phyloP scores from a whole-genome alignment of 2,113 vertebrate genomes.

The Pipra filicauda region DNA sequence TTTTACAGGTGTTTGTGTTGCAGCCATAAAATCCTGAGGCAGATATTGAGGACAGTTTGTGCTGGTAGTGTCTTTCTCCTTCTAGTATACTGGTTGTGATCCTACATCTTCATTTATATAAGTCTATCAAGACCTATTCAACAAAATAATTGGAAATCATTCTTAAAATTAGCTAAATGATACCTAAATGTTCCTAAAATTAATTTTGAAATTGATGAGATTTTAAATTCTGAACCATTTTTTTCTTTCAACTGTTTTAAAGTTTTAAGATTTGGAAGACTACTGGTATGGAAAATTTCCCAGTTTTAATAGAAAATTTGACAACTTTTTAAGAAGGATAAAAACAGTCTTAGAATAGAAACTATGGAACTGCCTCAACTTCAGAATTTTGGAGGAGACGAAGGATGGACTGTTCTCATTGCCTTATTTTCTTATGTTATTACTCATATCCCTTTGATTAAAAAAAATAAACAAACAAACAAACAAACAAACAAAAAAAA shows the following conservation, averaged over 20 bases:
- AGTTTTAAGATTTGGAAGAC: background rate
- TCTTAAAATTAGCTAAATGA: background rate
- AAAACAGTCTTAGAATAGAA: background rate
- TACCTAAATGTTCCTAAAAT: background rate
- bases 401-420: background rate
- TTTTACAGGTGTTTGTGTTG: background rate
- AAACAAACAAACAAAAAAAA: too few species aligned
- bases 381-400: background rate
- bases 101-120: background rate
- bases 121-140: background rate
- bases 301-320: background rate
- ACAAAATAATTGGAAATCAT: background rate
- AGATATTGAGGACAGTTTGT: background rate
- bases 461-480: background rate
- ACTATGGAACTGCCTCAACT: background rate
- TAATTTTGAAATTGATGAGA: background rate
- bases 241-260: background rate
- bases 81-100: background rate
- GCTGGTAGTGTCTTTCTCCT: background rate
- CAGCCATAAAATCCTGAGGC: background rate
- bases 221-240: background rate
- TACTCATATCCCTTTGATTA: background rate
- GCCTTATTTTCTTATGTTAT: background rate
- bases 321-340: background rate
- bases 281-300: background rate